Base-by-base conservation (phyloP, 2,113 vertebrate genomes). In the Sinocyclocheilus anshuiensis region DNA sequence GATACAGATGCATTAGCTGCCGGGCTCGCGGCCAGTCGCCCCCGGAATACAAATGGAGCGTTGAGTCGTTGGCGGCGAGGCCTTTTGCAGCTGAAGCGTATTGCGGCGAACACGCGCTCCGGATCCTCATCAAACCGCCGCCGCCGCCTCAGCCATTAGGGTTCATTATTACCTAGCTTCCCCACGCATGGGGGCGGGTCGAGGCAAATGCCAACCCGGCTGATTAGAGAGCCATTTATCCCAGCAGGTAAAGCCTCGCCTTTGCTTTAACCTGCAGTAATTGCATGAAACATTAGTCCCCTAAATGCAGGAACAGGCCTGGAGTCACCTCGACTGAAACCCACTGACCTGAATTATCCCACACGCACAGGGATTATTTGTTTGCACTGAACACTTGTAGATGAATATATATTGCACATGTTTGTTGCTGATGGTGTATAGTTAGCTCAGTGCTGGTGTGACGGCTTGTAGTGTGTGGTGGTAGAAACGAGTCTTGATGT, bases 151-250 rank as follows among this genome's bases (percentile, higher is more conserved):
- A 11, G 9, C 67, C 18, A 63, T 61, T 87, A 75, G 72, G 36
- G n/a, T 39, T 72, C 76, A 50, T 86, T 77, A 69, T 88, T 84
- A 81, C 86, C 85, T 11, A 10, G 42, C 42, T 45, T 45, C 42
- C 42, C 42, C 42, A 45, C 55, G n/a, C 45, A 24, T 53, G 77
- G 78, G 77, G 84, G 87, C 88, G 26, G 55, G 85, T 50, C 72
- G 5, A 24, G 8, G 45, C 80, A 18, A 65, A 77, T 48, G 76
- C 61, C 81, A 69, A 75, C 76, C 80, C 29, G 22, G 24, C 77
- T 88, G 88, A 89, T 90, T 87, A 88, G 67, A 84, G 74, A 87
- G 69, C 36, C 79, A 50, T 86, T 90, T 82, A 86, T 90, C 77
- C 79, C 77, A 80, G 61, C 83, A 88, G 83, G 83, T 86, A 74